These are phyloP conservation scores for Lamprotornis superbus DNA, from an alignment of 2,113 vertebrate species.

Conservation along the genomic window DNA sequence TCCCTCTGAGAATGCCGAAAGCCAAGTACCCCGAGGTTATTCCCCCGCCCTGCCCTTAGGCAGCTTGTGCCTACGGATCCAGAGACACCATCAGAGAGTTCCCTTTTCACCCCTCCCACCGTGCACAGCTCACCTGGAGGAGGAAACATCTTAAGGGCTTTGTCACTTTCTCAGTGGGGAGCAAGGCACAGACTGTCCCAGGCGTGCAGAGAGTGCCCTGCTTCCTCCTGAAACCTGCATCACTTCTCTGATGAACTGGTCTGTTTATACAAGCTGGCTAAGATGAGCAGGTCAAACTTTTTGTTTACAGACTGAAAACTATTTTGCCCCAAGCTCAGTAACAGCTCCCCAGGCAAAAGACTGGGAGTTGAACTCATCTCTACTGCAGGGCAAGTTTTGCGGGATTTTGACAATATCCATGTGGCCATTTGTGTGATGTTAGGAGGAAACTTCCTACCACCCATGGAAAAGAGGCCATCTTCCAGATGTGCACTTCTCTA, in stretches of 20 bases:
- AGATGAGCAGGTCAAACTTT: constrained; percentile 45
- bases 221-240: constrained; percentile 24
- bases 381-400: constrained; percentile 9
- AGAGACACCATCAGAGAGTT: background rate
- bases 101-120: background rate
- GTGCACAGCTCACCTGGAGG: background rate
- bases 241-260: background rate
- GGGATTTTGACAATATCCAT: constrained; percentile 35
- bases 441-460: background rate
- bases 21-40: background rate
- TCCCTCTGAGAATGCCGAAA: constrained; percentile 13
- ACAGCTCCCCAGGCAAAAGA: constrained; percentile 6
- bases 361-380: constrained; percentile 8
- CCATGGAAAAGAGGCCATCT: background rate
- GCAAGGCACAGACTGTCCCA: background rate
- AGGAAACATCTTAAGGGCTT: background rate
- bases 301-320: constrained; percentile 52
- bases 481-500: background rate
- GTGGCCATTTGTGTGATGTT: background rate
- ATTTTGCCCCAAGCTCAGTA: constrained; percentile 42
- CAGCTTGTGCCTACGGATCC: background rate
- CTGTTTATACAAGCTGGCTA: constrained; percentile 51
- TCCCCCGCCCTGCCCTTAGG: background rate
- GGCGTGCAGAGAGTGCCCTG: accelerated
- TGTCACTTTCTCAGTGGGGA: background rate